A percentile compares a stretch with the other conserved stretches of the same genome.
These are phyloP conservation scores for Pocillopora verrucosa DNA, from an alignment of 64 coral and sea anemone species.

Conservation along the genomic window DNA sequence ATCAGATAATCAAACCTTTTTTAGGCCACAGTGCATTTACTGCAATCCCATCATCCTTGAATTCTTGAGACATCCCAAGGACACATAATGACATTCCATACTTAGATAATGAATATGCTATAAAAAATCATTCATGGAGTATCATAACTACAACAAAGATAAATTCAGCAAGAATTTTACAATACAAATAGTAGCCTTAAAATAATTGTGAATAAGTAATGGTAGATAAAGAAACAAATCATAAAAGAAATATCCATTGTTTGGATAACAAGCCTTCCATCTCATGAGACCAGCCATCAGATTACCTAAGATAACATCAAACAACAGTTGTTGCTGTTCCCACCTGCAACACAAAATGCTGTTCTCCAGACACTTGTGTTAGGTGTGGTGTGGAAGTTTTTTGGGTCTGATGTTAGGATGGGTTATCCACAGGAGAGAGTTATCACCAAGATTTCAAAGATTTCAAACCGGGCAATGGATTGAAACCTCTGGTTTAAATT, in stretches of 20 bases:
- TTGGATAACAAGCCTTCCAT: not conserved
- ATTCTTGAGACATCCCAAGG: constrained; percentile 83
- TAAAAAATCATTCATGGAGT: not conserved
- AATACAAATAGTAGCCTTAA: too few relatives aligned
- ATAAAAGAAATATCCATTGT: not conserved
- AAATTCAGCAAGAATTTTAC: too few relatives aligned
- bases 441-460: constrained; percentile 2
- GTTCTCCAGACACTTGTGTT: constrained; percentile 22
- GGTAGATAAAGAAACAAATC: not conserved
- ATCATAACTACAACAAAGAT: not conserved
- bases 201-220: too few relatives aligned
- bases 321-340: not conserved
- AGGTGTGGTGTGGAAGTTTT: not conserved
- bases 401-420: constrained; percentile 46
- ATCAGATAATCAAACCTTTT: constrained; percentile 38
- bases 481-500: constrained; percentile 17
- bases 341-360: constrained; percentile 24
- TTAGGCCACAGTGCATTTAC: constrained; percentile 85
- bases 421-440: not conserved
- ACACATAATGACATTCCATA: constrained; percentile 85
- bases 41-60: constrained; percentile 80
- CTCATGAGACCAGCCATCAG: constrained; percentile 34
- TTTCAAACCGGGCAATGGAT: constrained; percentile 4
- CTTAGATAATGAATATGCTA: constrained; percentile 76
- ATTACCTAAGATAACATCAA: constrained; percentile 44